Evolutionary conservation across 2,113 vertebrate species (phyloP), one percentile per base, ranked within the genome.

Genomic region (Nyctibius bracteatus): DNA sequence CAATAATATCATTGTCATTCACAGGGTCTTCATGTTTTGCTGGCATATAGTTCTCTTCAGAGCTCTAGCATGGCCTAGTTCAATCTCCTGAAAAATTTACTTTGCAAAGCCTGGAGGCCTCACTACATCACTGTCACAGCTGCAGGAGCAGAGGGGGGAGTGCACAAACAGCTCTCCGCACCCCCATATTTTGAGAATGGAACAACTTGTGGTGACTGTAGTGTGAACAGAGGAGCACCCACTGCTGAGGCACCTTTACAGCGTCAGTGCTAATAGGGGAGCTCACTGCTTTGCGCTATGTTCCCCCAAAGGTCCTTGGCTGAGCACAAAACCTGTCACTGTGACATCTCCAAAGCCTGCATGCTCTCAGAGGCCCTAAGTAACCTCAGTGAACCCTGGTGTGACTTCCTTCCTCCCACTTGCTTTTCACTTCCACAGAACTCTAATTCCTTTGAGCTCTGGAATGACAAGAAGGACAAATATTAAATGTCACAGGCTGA

Each of bases 221-320:
- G 43, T 3, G 49, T 65, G 90, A 95, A 52, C 24, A 88, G 24
- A 74, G 37, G 39, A 90, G 84, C 52, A 46, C 39, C 35, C 77
- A 18, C 65, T 44, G 37, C 44, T 84, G 41, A 92, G 28, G 41
- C 44, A 58, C 21, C 10, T 63, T 52, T n/a, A 78, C 27, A 58
- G 75, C 37, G 57, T 63, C 4, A 0, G 30, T 23, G 11, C 65
- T 8, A 4, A n/a, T 0, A 35, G 33, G 14, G 58, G n/a, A 41
- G 25, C 27, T 71, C 68, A 30, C 33, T 70, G 54, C 58, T 70
- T 31, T 61, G 49, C 10, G 10, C 63, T 73, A 1, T 4, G 0
- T 43, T 94, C 28, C 46, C 67, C 44, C 28, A 51, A 17, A 90
- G 25, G 49, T 51, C 43, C 54, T 77, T 35, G 30, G n/a, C 63